phyloP scores from a whole-genome alignment of 1,140 invertebrate species.

The Aphelenchoides fujianensis region DNA sequence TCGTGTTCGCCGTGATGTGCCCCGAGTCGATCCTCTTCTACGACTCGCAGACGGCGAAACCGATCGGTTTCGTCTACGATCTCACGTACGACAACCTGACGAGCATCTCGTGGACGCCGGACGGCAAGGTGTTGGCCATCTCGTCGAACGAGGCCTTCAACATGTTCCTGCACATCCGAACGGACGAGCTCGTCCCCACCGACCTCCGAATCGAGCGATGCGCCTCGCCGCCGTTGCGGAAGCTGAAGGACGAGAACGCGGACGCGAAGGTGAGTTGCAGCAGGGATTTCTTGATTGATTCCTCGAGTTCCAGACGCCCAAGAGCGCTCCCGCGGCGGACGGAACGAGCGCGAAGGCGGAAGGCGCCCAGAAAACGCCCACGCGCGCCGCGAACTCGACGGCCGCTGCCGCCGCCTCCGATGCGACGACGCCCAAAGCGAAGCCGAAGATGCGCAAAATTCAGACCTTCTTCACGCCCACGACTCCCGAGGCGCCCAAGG shows the following conservation, averaged over 20 bases:
- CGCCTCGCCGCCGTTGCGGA: background rate
- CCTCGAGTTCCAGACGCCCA: no score
- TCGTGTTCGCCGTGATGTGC: slow-evolving; percentile 47
- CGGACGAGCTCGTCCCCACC: background rate
- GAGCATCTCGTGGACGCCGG: slow-evolving; percentile 44
- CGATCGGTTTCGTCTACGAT: slow-evolving; percentile 43
- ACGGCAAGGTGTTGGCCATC: slow-evolving; percentile 38
- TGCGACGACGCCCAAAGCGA: no score
- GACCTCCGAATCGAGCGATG: background rate
- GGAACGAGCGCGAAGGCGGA: no score
- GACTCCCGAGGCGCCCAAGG: no score
- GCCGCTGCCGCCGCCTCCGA: no score
- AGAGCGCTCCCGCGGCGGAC: no score
- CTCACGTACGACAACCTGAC: slow-evolving; percentile 46
- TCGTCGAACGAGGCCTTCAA: slow-evolving; percentile 50
- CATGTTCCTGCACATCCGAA: slow-evolving; percentile 27
- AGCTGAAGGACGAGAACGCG: background rate
- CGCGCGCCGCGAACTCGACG: no score
- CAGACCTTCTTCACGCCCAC: no score
- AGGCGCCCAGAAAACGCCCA: no score
- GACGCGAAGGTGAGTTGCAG: no score
- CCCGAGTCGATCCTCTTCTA: slow-evolving; percentile 47
- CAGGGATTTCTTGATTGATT: no score
- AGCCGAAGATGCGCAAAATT: no score
- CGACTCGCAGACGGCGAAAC: slow-evolving; percentile 37